phyloP scores from a whole-genome alignment of 2,888 invertebrate genomes.

The Platycheirus rosarum region DNA sequence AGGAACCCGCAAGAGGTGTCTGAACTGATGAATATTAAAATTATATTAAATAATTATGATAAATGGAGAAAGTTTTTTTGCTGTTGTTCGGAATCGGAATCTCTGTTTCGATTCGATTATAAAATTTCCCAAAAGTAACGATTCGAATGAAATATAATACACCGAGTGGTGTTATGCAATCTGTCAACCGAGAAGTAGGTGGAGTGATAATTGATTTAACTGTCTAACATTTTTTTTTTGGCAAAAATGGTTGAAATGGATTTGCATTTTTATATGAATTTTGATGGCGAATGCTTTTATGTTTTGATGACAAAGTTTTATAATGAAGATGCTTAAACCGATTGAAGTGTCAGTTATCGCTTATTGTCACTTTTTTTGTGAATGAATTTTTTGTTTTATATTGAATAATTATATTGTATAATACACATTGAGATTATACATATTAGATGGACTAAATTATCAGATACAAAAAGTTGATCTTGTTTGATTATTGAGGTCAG shows the following conservation, averaged over 20 bases:
- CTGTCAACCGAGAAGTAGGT: conserved; percentile 13
- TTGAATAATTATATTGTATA: too few relatives aligned
- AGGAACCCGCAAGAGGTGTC: conserved; percentile 42
- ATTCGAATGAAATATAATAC: not conserved
- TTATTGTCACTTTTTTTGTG: conserved; percentile 2
- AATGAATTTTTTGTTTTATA: too few relatives aligned
- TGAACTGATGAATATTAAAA: conserved; percentile 71
- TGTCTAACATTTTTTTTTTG: conserved; percentile 43
- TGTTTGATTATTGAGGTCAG: too few relatives aligned
- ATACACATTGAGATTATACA: too few relatives aligned
- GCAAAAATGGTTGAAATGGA: conserved; percentile 1
- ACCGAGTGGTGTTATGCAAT: conserved; percentile 33
- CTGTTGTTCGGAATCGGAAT: conserved; percentile 41
- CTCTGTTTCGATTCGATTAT: conserved; percentile 45
- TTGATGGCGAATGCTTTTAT: conserved; percentile 13
- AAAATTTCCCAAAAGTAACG: conserved; percentile 48
- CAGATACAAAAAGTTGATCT: too few relatives aligned
- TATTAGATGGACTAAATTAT: too few relatives aligned
- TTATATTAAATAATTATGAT: conserved; percentile 71
- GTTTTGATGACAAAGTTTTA: conserved; percentile 1
- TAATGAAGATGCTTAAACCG: not conserved
- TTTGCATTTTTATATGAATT: conserved; percentile 12
- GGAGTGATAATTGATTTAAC: conserved; percentile 58
- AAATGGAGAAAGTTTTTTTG: conserved; percentile 70
- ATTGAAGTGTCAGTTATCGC: conserved; percentile 10